Conservation (phyloP, 2,113 vertebrate genomes). For the Bagarius yarrelli region DNA sequence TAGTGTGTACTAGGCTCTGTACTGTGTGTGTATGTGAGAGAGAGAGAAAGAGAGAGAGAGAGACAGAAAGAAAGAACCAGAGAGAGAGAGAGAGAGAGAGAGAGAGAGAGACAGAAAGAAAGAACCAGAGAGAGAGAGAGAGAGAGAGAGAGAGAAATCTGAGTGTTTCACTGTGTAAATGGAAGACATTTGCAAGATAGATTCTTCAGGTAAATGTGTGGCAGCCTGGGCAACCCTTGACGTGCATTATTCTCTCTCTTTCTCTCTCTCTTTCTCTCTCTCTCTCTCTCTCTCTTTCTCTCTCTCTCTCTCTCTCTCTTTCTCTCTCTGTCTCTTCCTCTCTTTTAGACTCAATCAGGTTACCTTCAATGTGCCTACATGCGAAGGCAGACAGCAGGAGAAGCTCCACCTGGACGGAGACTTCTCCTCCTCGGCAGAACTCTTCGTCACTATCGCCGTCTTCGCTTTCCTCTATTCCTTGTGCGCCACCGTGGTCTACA, state of each 20-base stretch:
- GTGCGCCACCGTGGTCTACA: slow-evolving; percentile 87
- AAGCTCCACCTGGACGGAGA: slow-evolving; percentile 86
- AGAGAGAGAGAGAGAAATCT: no score
- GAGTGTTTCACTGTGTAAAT: neutral
- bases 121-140: no score
- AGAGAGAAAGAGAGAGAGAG: no score
- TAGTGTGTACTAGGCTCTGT: no score
- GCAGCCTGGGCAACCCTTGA: neutral
- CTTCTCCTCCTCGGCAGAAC: slow-evolving; percentile 95
- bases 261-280: neutral
- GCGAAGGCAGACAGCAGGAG: slow-evolving; percentile 83
- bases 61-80: no score
- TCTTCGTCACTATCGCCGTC: slow-evolving; percentile 95
- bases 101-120: no score
- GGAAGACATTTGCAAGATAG: neutral
- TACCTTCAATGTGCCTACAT: slow-evolving; percentile 87
- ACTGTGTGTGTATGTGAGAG: no score
- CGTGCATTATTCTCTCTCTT: neutral
- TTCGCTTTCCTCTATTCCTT: slow-evolving; percentile 96
- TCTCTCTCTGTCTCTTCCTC: neutral
- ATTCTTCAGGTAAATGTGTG: neutral
- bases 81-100: no score
- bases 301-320: neutral
- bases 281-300: neutral
- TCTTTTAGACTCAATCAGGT: slow-evolving; percentile 87